Base-by-base conservation (phyloP, 2,888 invertebrate species). In the Caenorhabditis sp. region DNA sequence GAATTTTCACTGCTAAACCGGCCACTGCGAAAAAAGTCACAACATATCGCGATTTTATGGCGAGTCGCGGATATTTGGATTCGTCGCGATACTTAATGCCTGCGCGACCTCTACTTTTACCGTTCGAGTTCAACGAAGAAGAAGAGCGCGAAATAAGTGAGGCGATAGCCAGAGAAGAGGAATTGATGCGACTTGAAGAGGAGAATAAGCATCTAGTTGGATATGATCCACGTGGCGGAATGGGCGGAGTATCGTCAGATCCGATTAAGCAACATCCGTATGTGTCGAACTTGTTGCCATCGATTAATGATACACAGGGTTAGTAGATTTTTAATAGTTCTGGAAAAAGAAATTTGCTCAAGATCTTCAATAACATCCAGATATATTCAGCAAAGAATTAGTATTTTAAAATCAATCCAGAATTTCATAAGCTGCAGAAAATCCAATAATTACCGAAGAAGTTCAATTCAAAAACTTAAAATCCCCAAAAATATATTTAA, bases 71-170 rank as follows among this genome's bases (percentile, higher is more conserved):
- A 43, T 66, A 66, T 53, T 25, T 59, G 57, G 69, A 69, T n/a
- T 17, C 62, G n/a, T 63, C 73, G 38, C 69, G 64, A 50, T 59
- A 67, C 8, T 62, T 65, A 53, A 59, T 73, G 63, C 66, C 56
- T 23, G 23, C 72, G n/a, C 63, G 71, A 20, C 72, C 74, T 0
- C 61, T 60, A 21, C 65, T 75, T 5, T 74, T 80, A 14, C 78
- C 80, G 26, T 83, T 83, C 60, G 83, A 83, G 58, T 73, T 74
- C 52, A 83, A 83, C 59, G 81, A 80, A 38, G 81, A 81, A 53
- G 83, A 83, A 59, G 83, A 83, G 36, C 59, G 81, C n/a, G 83
- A 81, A 21, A 80, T 83, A 65, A 77, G 76, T 31, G 80, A 83
- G 54, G 81, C 83, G 23, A 83, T 83, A 58, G 83, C 78, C 0